Evolutionary conservation across 2,888 invertebrate genomes (phyloP).

Genomic region (Eupithecia subfuscata): DNA sequence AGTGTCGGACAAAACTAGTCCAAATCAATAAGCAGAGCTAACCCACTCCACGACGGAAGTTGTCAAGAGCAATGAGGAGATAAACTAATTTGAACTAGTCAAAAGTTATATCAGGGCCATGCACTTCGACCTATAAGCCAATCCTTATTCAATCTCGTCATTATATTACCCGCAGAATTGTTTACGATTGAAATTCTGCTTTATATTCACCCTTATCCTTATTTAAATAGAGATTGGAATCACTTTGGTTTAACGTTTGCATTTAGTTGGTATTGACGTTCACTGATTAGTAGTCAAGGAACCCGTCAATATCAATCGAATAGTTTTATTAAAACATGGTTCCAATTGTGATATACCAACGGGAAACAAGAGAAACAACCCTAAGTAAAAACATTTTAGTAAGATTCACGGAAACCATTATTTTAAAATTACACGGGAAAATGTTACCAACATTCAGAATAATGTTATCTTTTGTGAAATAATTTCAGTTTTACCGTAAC

Average conservation of each 20-base stretch:
- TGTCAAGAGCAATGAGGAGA: constrained; percentile 69
- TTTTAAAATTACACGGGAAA: constrained; percentile 2
- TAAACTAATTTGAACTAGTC: constrained; percentile 71
- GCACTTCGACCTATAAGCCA: constrained; percentile 49
- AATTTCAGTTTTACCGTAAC: constrained; percentile 13
- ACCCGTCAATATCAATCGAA: constrained; percentile 36
- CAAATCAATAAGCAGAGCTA: constrained; percentile 49
- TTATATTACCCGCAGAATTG: constrained; percentile 40
- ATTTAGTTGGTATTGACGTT: constrained; percentile 31
- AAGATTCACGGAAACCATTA: neutral
- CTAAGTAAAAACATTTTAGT: neutral
- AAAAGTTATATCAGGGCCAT: constrained; percentile 67
- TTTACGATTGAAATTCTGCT: constrained; percentile 30
- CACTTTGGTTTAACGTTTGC: constrained; percentile 27
- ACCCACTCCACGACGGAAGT: constrained; percentile 66
- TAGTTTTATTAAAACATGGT: constrained; percentile 19
- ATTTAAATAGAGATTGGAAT: constrained; percentile 36
- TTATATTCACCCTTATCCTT: constrained; percentile 33
- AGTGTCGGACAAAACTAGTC: constrained; percentile 51
- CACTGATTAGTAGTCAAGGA: constrained; percentile 33
- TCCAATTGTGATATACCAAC: neutral
- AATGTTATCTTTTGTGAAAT: constrained; percentile 15
- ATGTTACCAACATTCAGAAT: constrained; percentile 1
- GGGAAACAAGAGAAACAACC: neutral
- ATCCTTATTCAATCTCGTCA: constrained; percentile 33